Percentiles rank a stretch among this genome's conserved stretches.
These are phyloP conservation scores for Dicrostonyx torquatus DNA, from an alignment of 2,797 vertebrate species.

Conservation along the genomic window DNA sequence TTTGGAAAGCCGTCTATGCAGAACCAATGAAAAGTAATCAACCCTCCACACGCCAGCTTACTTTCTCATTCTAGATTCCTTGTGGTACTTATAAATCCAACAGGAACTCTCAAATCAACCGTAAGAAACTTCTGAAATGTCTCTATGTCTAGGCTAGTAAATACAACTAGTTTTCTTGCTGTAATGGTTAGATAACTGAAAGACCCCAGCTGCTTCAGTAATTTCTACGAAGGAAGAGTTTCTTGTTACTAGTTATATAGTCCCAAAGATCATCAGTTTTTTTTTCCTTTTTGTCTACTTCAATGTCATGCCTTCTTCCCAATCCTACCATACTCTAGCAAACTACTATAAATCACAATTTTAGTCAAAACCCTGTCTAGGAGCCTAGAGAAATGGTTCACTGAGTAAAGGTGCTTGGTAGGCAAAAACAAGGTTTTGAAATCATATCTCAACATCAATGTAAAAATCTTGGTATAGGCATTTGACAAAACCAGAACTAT, in stretches of 20 bases:
- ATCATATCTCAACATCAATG: not conserved
- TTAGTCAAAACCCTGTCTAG: not conserved
- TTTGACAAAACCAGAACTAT: not conserved
- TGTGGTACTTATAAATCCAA: not conserved
- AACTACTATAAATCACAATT: conserved; percentile 57
- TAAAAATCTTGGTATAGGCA: not conserved
- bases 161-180: not conserved
- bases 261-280: not conserved
- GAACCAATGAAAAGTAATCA: not conserved
- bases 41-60: fast-evolving
- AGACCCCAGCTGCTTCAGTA: not conserved
- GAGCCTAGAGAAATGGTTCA: not conserved
- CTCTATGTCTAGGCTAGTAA: not conserved
- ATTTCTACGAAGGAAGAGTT: not conserved
- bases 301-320: not conserved
- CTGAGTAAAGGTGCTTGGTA: not conserved
- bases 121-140: not conserved
- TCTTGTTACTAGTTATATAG: not conserved
- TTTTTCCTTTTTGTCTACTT: not conserved
- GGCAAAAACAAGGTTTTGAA: not conserved
- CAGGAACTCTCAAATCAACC: not conserved
- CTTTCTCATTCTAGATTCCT: not conserved
- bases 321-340: not conserved
- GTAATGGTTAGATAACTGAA: not conserved
- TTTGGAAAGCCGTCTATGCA: fast-evolving